phyloP scores from a whole-genome alignment of 2,888 invertebrate species.

The Macropis europaea region DNA sequence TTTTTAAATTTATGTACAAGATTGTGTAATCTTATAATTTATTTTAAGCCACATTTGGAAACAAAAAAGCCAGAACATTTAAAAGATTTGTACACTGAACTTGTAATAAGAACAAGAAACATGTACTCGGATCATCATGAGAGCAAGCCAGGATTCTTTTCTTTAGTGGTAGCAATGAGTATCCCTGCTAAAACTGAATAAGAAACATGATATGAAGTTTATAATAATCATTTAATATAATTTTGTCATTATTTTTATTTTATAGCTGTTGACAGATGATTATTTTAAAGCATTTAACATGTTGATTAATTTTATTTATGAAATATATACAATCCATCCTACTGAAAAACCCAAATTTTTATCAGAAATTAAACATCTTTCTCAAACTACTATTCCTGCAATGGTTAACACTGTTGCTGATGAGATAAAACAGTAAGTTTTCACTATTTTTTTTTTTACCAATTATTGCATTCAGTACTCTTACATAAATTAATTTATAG shows the following conservation, averaged over 20 bases:
- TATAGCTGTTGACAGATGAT: conserved; percentile 67
- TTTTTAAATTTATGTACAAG: background rate
- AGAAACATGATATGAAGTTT: background rate
- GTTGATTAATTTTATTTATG: conserved; percentile 57
- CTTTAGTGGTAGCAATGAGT: conserved; percentile 65
- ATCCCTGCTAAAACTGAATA: background rate
- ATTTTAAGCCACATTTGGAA: conserved; percentile 12
- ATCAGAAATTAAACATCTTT: conserved; percentile 59
- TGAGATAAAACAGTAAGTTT: conserved; percentile 59
- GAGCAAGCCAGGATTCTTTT: conserved; percentile 75
- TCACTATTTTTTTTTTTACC: background rate
- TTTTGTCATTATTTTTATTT: background rate
- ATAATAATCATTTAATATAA: background rate
- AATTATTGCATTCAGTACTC: background rate
- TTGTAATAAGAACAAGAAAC: conserved; percentile 68
- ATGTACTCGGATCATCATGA: conserved; percentile 71
- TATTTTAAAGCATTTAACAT: conserved; percentile 57
- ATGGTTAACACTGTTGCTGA: conserved; percentile 51
- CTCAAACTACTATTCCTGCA: conserved; percentile 50
- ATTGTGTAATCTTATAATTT: background rate
- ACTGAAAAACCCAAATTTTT: conserved; percentile 46
- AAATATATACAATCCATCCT: conserved; percentile 49
- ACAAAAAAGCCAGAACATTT: conserved; percentile 42
- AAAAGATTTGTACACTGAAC: conserved; percentile 64
- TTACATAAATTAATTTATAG: conserved; percentile 39